Evolutionary conservation across 1,140 invertebrate species (phyloP), one percentile per base, ranked within the genome.

Genomic region (Brachionus calyciflorus): DNA sequence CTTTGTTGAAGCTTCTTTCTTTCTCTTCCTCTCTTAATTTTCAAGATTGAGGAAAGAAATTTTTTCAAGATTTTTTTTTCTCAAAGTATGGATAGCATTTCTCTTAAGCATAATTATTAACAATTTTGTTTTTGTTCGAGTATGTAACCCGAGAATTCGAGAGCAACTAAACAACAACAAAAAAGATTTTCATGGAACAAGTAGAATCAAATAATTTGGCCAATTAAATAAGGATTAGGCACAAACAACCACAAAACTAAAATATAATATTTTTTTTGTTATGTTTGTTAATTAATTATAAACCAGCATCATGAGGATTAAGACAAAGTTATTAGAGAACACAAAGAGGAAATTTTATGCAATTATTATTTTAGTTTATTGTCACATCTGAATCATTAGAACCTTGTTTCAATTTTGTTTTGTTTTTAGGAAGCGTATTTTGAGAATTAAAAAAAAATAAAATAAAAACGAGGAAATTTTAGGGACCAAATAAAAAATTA

Each of bases 21-120:
- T 5, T 37, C 33, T 37, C 33, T 37, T 37, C 9, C 33, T 37
- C 4, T 37, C 33, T 37, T 3, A 5, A 9, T 37, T 37, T 37
- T 37, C 33, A 37, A 37, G 33, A 37, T 37, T n/a, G n/a, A n/a
- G n/a, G n/a, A n/a, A n/a, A n/a, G n/a, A n/a, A n/a, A n/a, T n/a
- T n/a, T n/a, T n/a, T n/a, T n/a, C n/a, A n/a, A n/a, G n/a, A n/a
- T 60, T 53, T 60, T 60, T 7, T 30, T 17, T 10, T 60, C 37
- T 60, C 6, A 12, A 17, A 40, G 30, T n/a, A 60, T 60, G 33
- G 33, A 37, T 37, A 60, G 55, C 30, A 60, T 60, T 60, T 60
- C 55, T 60, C 55, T 60, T 37, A 33, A 60, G 30, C 55, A 60
- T 60, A 60, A 60, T 60, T 60, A 19, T n/a, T n/a, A 60, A n/a